Base-by-base conservation (phyloP, 2,113 vertebrate species). In the Spea multiplicata region DNA sequence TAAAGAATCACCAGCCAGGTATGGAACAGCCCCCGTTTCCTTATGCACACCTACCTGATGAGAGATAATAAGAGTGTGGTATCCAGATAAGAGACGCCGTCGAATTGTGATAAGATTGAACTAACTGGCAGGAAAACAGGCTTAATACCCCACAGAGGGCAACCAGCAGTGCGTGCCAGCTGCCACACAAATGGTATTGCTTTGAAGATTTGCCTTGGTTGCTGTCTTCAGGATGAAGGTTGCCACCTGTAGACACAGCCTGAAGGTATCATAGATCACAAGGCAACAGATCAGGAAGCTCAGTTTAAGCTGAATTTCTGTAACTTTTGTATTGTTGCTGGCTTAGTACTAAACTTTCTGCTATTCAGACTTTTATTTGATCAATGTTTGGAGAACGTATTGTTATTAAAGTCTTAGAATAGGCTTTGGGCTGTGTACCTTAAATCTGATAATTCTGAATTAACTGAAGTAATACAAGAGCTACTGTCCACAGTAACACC, bases 171-270 rank as follows among this genome's bases (percentile, higher is more conserved):
- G 71, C 5, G 49, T 53, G 50, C 78, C 53, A 44, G 65, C 52
- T 13, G 52, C 78, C 62, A 59, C n/a, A 49, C 64, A 68, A 50
- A 53, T 49, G 44, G 45, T 7, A 48, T 61, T 10, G 59, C 78
- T 80, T 80, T 80, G 71, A 80, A 68, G 71, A 80, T 80, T 66
- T 74, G 16, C 70, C 53, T 59, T 45, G 46, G 62, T 17, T 73
- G 66, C 49, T 73, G 62, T 66, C 62, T 57, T 12, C 16, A 17
- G 62, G 65, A 80, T 73, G 77, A 73, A 80, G 71, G 12, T 53
- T 44, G n/a, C 71, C 62, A 48, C 70, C 71, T 67, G 70, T 55
- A 80, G 71, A 65, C 62, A 44, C 4, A 44, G 62, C 71, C 52
- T 48, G 5, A 67, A 80, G 70, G 64, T 53, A 57, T 49, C 12